Evolutionary conservation across 2,888 invertebrate species (phyloP), one percentile per base, ranked within the genome.

Genomic region (Drosophila setosimentum): DNA sequence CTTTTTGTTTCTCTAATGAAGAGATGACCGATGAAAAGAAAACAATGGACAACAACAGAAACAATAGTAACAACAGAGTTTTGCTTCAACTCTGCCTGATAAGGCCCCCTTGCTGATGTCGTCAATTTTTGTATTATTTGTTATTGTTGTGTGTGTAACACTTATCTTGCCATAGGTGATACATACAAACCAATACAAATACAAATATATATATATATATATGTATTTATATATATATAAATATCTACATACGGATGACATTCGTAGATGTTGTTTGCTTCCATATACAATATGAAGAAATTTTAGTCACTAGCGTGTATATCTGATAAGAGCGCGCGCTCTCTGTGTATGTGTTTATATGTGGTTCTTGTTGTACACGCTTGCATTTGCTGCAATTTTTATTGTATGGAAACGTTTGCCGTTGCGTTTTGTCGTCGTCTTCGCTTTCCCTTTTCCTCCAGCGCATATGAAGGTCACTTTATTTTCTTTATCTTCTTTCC

Each of bases 361-460:
- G 13, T 45, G 51, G 49, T 32, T 30, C 21, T 21, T 24, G 59
- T 33, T 51, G 35, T 49, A 11, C n/a, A n/a, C n/a, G n/a, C 61
- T 53, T 55, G 24, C 45, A 54, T 33, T 50, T 59, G 40, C 45
- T 74, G 59, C 55, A 60, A n/a, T 48, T 53, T 53, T 35, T 58
- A 13, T 3, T 27, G 37, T 45, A 33, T 57, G 30, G 35, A 21
- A 37, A 29, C 50, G 30, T 45, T 58, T 72, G 57, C 55, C 32
- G 37, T 59, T 68, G 58, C 55, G 59, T 63, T 55, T 37, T 55
- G 35, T 16, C 27, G 59, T 62, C n/a, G 40, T 18, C 35, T 45
- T 49, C 45, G 82, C 80, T 87, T 84, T 87, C 80, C 71, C 82
- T 82, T 87, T 84, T 63, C 57, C 69, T 60, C 61, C 48, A 57